Base-by-base conservation (phyloP, 2,113 vertebrate genomes). In the Ceyx melanurus region DNA sequence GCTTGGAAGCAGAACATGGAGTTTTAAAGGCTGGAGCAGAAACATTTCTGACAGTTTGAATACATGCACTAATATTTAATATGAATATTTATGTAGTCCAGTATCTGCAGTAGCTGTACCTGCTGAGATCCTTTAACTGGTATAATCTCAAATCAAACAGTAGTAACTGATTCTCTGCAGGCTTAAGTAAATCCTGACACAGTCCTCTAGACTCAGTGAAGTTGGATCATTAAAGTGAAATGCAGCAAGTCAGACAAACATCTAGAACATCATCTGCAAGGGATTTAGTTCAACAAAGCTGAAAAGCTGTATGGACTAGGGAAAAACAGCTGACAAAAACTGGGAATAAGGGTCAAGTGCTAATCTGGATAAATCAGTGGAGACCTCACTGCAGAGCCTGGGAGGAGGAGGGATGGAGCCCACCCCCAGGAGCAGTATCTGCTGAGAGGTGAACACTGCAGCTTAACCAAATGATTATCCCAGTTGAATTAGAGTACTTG, bases 161-260 rank as follows among this genome's bases (percentile, higher is more conserved):
- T 37, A 54, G 54, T 82, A 89, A 62, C 50, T 80, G 85, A 70
- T 80, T 88, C 89, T 88, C 19, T 12, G 31, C 89, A 91, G 72
- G 54, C 67, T 92, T 89, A 94, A 76, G 91, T 91, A 85, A 89
- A 91, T 92, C 82, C 33, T 80, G 91, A 57, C 82, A 33, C 0
- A 0, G 78, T 86, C 53, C 66, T 89, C 46, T 89, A 37, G 50
- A 43, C 22, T 91, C 82, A 26, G 4, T n/a, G 71, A 82, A 56
- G 64, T 14, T 74, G 56, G 31, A n/a, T 93, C 74, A 40, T 86
- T 84, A 31, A 84, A 91, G 50, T 72, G 88, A 88, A 93, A 65
- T 61, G 29, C 81, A 58, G 46, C 10, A 10, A 84, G 70, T 82
- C 57, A 79, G 78, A 26, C 66, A 87, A 20, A 79, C 54, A 57